phyloP scores from a whole-genome alignment of 2,888 invertebrate genomes.

The Coelinius sp. region DNA sequence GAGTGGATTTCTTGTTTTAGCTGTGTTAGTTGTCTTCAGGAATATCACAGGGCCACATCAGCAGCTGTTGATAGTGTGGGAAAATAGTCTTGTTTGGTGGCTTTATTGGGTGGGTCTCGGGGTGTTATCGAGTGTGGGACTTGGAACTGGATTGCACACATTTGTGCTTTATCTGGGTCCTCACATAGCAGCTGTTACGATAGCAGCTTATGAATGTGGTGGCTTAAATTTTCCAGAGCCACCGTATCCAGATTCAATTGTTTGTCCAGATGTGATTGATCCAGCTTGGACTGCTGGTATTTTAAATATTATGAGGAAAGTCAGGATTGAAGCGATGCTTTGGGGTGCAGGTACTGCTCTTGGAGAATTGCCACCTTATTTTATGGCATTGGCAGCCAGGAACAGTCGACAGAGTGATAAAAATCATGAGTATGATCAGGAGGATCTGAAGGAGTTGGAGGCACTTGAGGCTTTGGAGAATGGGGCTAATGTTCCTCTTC shows the following conservation, averaged over 20 bases:
- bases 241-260: conserved; percentile 98
- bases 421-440: conserved; percentile 75
- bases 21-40: conserved; percentile 62
- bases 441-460: conserved; percentile 83
- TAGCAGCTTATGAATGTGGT: conserved; percentile 98
- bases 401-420: conserved; percentile 69
- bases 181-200: conserved; percentile 97
- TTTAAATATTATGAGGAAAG: conserved; percentile 95
- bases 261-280: conserved; percentile 86
- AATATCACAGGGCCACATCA: conserved; percentile 67
- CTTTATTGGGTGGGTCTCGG: conserved; percentile 95
- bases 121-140: conserved; percentile 95
- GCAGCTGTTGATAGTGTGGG: conserved; percentile 64
- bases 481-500: conserved; percentile 75
- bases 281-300: conserved; percentile 81
- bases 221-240: conserved; percentile 96
- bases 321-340: conserved; percentile 95
- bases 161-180: conserved; percentile 99
- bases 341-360: conserved; percentile 98
- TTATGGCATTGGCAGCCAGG: conserved; percentile 97
- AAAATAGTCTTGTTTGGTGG: conserved; percentile 78
- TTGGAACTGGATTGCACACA: conserved; percentile 98
- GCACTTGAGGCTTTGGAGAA: conserved; percentile 78
- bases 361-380: conserved; percentile 99
- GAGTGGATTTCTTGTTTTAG: conserved; percentile 59